Evolutionary conservation across 2,113 vertebrate species (phyloP).

Genomic region (Coreoperca whiteheadi): DNA sequence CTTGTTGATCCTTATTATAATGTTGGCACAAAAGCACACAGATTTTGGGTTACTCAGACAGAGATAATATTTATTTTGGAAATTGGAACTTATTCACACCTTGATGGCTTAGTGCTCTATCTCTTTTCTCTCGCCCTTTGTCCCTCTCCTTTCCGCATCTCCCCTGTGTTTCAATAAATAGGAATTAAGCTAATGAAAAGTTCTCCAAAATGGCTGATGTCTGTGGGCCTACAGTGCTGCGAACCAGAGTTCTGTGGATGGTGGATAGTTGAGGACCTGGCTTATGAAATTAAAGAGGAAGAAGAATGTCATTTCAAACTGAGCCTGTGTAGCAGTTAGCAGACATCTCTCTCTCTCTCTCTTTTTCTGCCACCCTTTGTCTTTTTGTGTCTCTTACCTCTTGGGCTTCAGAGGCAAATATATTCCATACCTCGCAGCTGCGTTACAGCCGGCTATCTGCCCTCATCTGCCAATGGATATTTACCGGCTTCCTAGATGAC

Average conservation of each 20-base stretch:
- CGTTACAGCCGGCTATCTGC: slow-evolving; percentile 56
- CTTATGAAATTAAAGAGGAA: slow-evolving; percentile 54
- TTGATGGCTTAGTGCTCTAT: slow-evolving; percentile 73
- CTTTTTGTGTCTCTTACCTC: slow-evolving; percentile 40
- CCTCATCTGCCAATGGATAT: slow-evolving; percentile 76
- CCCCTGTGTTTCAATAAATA: slow-evolving; percentile 43
- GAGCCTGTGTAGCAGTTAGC: slow-evolving; percentile 48
- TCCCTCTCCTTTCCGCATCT: slow-evolving; percentile 39
- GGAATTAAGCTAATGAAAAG: slow-evolving; percentile 58
- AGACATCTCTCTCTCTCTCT: slow-evolving; percentile 27
- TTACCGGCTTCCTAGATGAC: slow-evolving; percentile 73
- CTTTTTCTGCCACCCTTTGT: slow-evolving; percentile 25
- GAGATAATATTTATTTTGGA: slow-evolving; percentile 86
- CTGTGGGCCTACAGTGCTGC: slow-evolving; percentile 19
- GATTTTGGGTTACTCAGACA: slow-evolving; percentile 78
- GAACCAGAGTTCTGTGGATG: slow-evolving; percentile 21
- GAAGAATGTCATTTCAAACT: slow-evolving; percentile 50
- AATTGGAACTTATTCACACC: slow-evolving; percentile 84
- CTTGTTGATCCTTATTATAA: slow-evolving; percentile 80
- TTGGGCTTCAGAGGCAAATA: slow-evolving; percentile 56
- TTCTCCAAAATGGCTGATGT: slow-evolving; percentile 29
- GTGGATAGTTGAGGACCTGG: slow-evolving; percentile 25
- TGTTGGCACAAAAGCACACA: slow-evolving; percentile 72
- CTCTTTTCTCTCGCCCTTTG: slow-evolving; percentile 13
- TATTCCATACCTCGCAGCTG: slow-evolving; percentile 52